These are phyloP conservation scores for Fringilla coelebs DNA, from an alignment of 2,797 vertebrate species.

Conservation along the genomic window DNA sequence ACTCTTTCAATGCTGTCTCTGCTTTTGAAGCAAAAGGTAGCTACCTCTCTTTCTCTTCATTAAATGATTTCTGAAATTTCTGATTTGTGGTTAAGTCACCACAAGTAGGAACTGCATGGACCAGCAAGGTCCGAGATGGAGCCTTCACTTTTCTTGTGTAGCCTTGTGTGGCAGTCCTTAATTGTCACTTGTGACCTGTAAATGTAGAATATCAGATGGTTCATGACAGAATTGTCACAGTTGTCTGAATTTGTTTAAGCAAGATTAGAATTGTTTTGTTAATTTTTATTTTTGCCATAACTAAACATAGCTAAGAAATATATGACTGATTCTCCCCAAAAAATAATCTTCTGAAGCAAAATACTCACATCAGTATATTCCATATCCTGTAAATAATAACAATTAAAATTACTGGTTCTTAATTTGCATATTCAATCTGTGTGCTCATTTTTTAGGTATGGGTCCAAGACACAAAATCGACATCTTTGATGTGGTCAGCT, in stretches of 20 bases:
- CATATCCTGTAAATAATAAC: not conserved
- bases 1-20: not conserved
- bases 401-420: not conserved
- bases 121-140: fast-evolving
- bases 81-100: not conserved
- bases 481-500: not conserved
- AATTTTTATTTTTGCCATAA: not conserved
- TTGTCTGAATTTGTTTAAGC: not conserved
- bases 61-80: not conserved
- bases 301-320: not conserved
- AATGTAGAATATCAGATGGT: not conserved
- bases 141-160: not conserved
- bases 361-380: not conserved
- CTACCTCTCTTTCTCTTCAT: not conserved
- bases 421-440: not conserved
- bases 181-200: not conserved
- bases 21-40: not conserved
- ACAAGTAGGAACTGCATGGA: not conserved
- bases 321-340: not conserved
- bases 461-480: not conserved
- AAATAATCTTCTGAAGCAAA: not conserved
- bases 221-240: not conserved
- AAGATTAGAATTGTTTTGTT: not conserved
- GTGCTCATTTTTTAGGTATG: not conserved
- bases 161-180: not conserved